Conservation (phyloP, 2,888 invertebrate species). For the Gonocerus acuteangulatus region DNA sequence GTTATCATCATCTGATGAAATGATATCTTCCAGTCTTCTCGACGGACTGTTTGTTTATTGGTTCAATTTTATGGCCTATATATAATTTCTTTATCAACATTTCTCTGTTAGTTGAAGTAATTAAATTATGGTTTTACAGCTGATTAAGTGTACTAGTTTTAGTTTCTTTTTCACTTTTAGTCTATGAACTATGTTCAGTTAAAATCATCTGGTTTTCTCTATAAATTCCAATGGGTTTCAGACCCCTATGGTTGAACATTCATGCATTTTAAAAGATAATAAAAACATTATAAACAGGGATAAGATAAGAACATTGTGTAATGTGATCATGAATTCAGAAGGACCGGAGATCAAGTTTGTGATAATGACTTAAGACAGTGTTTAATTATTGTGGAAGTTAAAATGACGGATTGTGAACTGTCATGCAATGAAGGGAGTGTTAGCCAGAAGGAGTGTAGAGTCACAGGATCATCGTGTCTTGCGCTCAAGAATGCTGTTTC, state of each 20-base stretch:
- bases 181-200: neutral
- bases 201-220: conserved; percentile 1
- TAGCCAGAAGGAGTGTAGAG: conserved; percentile 40
- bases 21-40: neutral
- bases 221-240: neutral
- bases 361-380: conserved; percentile 22
- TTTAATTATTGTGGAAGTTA: conserved; percentile 2
- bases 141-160: neutral
- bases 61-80: neutral
- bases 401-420: conserved; percentile 26
- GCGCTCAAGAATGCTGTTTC: conserved; percentile 87
- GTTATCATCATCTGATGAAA: neutral
- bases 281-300: neutral
- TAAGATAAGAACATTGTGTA: neutral
- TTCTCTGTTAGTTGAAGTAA: neutral
- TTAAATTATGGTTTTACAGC: conserved; percentile 10
- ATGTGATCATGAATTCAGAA: conserved; percentile 14
- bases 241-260: neutral
- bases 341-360: neutral
- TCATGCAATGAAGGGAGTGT: conserved; percentile 20
- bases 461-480: conserved; percentile 73
- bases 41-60: neutral
- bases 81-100: neutral
- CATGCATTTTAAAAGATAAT: neutral
- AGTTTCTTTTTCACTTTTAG: neutral